phyloP scores from a whole-genome alignment of 1,140 invertebrate species.

The Formica selysi region DNA sequence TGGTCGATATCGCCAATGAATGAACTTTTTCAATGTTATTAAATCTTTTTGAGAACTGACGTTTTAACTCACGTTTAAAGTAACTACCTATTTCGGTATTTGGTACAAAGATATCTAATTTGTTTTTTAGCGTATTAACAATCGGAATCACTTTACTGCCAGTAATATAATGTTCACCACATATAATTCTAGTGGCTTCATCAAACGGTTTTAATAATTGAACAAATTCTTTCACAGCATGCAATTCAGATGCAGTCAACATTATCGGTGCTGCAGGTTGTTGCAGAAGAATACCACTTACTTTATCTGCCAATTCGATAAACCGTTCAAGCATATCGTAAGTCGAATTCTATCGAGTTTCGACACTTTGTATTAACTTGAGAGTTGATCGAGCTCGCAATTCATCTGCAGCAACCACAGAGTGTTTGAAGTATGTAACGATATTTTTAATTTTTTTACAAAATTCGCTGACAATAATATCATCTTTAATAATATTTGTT shows the following conservation, averaged over 20 bases:
- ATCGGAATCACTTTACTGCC: constrained; percentile 17
- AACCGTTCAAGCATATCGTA: neutral
- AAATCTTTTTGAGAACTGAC: constrained; percentile 4
- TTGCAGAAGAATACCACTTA: neutral
- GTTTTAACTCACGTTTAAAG: neutral
- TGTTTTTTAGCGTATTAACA: constrained; percentile 21
- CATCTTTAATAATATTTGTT: constrained; percentile 2
- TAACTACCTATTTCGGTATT: constrained; percentile 20
- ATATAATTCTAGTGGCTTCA: neutral
- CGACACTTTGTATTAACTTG: constrained; percentile 17
- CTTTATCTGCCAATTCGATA: constrained; percentile 4
- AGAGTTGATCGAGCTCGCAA: neutral
- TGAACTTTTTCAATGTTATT: constrained; percentile 3
- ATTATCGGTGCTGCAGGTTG: neutral
- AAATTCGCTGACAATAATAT: too few species aligned
- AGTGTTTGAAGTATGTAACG: neutral
- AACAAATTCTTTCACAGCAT: neutral
- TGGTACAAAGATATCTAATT: neutral
- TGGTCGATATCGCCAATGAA: neutral
- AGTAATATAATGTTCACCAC: neutral
- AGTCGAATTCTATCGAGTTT: neutral
- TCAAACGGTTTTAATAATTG: neutral
- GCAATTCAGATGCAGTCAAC: neutral
- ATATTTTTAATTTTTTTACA: constrained; percentile 5
- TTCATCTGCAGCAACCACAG: neutral